Base-by-base conservation (phyloP, 2,113 vertebrate genomes). In the Orthonyx spaldingii region DNA sequence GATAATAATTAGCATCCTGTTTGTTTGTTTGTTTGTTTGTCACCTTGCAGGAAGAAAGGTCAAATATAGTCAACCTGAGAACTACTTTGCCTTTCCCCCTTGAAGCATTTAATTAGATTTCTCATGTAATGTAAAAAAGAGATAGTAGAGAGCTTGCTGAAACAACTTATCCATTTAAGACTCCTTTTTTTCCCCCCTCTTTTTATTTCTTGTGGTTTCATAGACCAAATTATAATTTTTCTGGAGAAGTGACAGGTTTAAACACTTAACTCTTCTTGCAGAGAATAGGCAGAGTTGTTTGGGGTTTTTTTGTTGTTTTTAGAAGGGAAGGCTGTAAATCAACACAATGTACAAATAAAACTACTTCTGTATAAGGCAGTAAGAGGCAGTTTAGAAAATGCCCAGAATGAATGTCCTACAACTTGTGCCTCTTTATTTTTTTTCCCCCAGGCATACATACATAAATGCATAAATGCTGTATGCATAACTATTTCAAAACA, bases 1-100 rank as follows among this genome's bases (percentile, higher is more conserved):
- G 90, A 84, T n/a, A 92, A 75, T 88, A 92, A 96, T 96, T 92
- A 97, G 60, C 71, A 50, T 92, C 56, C 56, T 95, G 60, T 90
- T 95, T 89, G 61, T 84, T 90, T 90, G 35, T 78, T 70, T 95
- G 59, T 91, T 90, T 90, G 35, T 78, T 70, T 95, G 59, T 91
- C 79, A 92, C 88, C 66, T 93, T 93, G 90, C 84, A 83, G 47
- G 71, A 90, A 89, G 52, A 86, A 88, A 71, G 92, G 95, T 90
- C 93, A 93, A 47, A 65, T 80, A 87, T 32, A 79, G 75, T 61
- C 66, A 88, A 59, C 47, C 66, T 86, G 85, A 94, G 71, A 94
- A 76, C 70, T 93, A 63, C 60, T 88, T 83, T 93, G 79, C 56
- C 56, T 92, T 96, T 79, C 78, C 86, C 53, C 14, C 65, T 90